Percentiles rank a stretch among this genome's conserved stretches.
These are phyloP conservation scores for Plodia interpunctella DNA, from an alignment of 1,140 invertebrate species.

Conservation along the genomic window DNA sequence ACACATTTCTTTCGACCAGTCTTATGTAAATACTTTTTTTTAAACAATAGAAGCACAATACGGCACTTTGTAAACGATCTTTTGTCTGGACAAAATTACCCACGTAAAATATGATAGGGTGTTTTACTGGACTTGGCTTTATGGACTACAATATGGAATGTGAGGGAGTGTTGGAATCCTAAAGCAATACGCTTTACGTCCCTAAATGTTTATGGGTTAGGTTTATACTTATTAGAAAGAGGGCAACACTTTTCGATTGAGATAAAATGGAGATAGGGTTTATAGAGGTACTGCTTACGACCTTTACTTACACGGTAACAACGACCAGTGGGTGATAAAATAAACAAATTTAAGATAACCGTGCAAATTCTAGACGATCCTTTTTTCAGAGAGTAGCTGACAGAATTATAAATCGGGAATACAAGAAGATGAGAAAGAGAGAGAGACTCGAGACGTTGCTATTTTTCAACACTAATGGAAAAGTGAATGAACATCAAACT, in stretches of 20 bases:
- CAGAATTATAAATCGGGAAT: too few relatives aligned
- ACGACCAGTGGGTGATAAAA: too few relatives aligned
- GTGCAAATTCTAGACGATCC: too few relatives aligned
- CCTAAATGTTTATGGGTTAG: constrained; percentile 1
- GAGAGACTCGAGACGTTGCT: too few relatives aligned
- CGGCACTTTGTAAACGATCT: background rate
- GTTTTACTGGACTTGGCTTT: constrained; percentile 1
- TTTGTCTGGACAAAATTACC: background rate
- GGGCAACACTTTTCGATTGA: background rate
- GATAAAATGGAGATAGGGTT: background rate
- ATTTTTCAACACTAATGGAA: background rate
- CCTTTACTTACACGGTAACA: background rate
- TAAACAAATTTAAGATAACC: too few relatives aligned
- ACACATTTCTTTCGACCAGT: too few relatives aligned
- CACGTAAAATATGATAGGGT: background rate
- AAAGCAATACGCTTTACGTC: background rate
- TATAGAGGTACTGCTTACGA: constrained; percentile 1
- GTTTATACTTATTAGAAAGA: background rate
- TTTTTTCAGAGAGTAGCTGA: too few relatives aligned
- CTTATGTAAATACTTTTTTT: too few relatives aligned
- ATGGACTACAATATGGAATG: background rate
- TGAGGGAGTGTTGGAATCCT: background rate
- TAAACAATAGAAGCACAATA: too few relatives aligned
- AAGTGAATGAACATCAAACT: background rate
- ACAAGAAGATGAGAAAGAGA: too few relatives aligned